Conservation (phyloP, 2,113 vertebrate species). For the Ophiodon elongatus region DNA sequence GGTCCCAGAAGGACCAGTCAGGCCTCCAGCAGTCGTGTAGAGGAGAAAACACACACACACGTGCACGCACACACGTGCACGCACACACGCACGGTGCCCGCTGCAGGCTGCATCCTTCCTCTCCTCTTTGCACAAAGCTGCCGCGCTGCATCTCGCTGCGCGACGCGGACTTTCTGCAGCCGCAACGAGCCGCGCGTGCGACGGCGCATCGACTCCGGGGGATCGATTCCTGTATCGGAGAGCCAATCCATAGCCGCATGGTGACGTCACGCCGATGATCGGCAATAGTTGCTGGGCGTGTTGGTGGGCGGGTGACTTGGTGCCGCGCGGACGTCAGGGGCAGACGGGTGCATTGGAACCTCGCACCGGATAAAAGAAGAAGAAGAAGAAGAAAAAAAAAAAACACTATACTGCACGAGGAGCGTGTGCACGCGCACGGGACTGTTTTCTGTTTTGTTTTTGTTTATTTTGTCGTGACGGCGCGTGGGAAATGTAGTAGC, state of each 20-base stretch:
- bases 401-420: slow-evolving; percentile 2
- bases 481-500: slow-evolving; percentile 67
- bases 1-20: slow-evolving; percentile 8
- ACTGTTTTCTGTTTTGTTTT: slow-evolving; percentile 32
- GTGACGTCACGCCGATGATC: slow-evolving; percentile 80
- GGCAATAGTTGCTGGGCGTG: slow-evolving; percentile 60
- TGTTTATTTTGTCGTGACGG: slow-evolving; percentile 46
- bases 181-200: not conserved
- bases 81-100: not conserved
- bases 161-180: slow-evolving; percentile 9
- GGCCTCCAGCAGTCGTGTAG: slow-evolving; percentile 5
- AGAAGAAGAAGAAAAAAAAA: not conserved
- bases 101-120: slow-evolving; percentile 54
- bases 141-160: not conserved
- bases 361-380: not conserved
- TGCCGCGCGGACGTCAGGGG: slow-evolving; percentile 46
- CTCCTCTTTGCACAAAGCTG: slow-evolving; percentile 30
- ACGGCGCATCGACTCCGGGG: not conserved
- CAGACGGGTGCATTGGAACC: slow-evolving; percentile 40
- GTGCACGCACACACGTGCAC: not conserved
- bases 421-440: slow-evolving; percentile 49
- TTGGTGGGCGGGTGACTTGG: slow-evolving; percentile 52
- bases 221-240: slow-evolving; percentile 63
- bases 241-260: slow-evolving; percentile 73
- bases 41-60: not conserved